Base-by-base conservation (phyloP, 2,888 invertebrate species). In the Meteorus cinctellus region DNA sequence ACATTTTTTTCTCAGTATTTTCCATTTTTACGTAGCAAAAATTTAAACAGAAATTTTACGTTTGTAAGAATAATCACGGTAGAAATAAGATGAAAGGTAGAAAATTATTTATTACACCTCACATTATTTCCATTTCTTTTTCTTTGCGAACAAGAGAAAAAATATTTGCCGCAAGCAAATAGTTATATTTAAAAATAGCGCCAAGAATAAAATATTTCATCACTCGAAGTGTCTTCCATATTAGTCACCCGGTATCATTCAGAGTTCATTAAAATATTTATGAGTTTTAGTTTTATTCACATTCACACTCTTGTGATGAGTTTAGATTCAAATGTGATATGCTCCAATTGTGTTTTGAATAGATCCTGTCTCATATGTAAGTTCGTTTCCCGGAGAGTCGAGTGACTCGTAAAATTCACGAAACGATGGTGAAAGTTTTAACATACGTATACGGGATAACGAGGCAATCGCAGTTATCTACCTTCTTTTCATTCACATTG, bases 351-450 rank as follows among this genome's bases (percentile, higher is more conserved):
- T 51, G 16, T 36, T 24, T 60, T 48, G 19, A 34, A 51, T 45
- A 70, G 36, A 62, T 55, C 59, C 31, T 29, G 31, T 48, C 29
- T 55, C 27, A 45, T n/a, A 41, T 74, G 29, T 60, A 48, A n/a
- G 69, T 45, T 60, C 8, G 55, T 70, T 75, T 70, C 70, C 74
- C 63, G 65, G 69, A 48, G 63, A 45, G 72, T 29, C 65, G 36
- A 34, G 45, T 51, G 19, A 51, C 45, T 19, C 29, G 19, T 8
- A 19, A 51, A 68, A 19, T 63, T 63, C 12, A 62, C 41, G 27
- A 70, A 34, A 48, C 51, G 8, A 3, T 41, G 73, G 73, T 67
- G 73, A 73, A 73, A 73, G 73, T 73, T 73, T 73, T 66, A 34
- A 59, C 34, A 66, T 55, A 55, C 16, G 41, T 36, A 65, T 59